Evolutionary conservation across 2,797 vertebrate species (phyloP), one percentile per base, ranked within the genome.

Genomic region (Sebastes minor): DNA sequence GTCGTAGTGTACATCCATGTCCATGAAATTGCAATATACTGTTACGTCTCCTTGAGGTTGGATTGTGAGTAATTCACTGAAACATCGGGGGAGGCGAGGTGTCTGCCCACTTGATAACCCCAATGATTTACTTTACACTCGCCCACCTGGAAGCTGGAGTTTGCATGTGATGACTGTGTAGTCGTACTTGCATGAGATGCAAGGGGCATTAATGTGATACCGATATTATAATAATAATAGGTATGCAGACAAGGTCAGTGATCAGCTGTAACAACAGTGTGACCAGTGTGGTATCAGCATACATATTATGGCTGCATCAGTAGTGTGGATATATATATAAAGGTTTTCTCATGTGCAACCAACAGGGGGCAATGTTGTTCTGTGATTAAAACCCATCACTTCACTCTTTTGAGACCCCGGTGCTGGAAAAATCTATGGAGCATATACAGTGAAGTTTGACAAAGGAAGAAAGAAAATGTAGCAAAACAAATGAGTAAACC

Each of bases 301-400:
- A 55, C 68, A 74, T 59, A 71, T 82, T 69, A 66, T 27, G 8
- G 57, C 61, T 76, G 59, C 42, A 55, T 53, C 27, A n/a, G 7
- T 53, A 49, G 32, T 75, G 32, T 73, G 25, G 53, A 35, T 35
- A 25, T 68, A 38, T 11, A 27, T 68, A 38, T 11, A 16, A 74
- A 46, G 30, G 73, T 78, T 66, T 83, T 86, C 80, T 78, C 52
- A 16, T 12, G 14, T 76, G 65, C 12, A 25, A 20, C 92, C 95
- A 88, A 95, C 70, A 95, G 95, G 94, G 95, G 95, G 95, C 95
- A 96, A 82, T 95, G 93, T 95, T 94, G 95, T 28, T 87, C 92
- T 89, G 91, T 84, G 78, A 72, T 83, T 94, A 67, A 91, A 87
- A 16, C 42, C 1, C 33, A 28, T 63, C 30, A 28, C 35, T 14